phyloP scores from a whole-genome alignment of 2,888 invertebrate genomes.

The Psylliodes chrysocephalus region DNA sequence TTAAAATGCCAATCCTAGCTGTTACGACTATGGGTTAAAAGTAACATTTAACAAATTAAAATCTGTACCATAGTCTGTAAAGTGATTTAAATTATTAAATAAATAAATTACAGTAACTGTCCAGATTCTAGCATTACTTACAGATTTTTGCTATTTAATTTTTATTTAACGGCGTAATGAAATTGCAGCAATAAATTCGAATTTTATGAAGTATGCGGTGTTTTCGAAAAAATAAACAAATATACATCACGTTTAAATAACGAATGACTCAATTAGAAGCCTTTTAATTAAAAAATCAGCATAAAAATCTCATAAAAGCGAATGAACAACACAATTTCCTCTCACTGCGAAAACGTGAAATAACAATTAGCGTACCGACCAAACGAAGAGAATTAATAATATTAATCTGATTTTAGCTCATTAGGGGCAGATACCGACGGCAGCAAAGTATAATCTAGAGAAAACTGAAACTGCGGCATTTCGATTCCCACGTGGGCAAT shows the following conservation, averaged over 20 bases:
- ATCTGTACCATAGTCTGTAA: no score
- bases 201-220: constrained; percentile 6
- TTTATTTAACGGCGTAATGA: no score
- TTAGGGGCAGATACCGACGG: constrained; percentile 61
- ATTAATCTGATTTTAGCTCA: constrained; percentile 60
- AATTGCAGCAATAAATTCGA: constrained; percentile 8
- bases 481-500: constrained; percentile 60
- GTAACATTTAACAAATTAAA: no score
- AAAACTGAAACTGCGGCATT: constrained; percentile 57
- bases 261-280: constrained; percentile 57
- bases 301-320: constrained; percentile 54
- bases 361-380: constrained; percentile 59
- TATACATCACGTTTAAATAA: constrained; percentile 41
- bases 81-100: no score
- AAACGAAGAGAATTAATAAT: constrained; percentile 60
- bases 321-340: constrained; percentile 55
- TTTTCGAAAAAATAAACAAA: not conserved
- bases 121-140: no score
- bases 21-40: no score
- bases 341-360: constrained; percentile 54
- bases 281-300: constrained; percentile 58
- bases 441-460: constrained; percentile 59
- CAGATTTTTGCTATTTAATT: no score
- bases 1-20: no score
- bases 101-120: no score